Conservation (phyloP, 2,113 vertebrate genomes). For the Stegostoma tigrinum region DNA sequence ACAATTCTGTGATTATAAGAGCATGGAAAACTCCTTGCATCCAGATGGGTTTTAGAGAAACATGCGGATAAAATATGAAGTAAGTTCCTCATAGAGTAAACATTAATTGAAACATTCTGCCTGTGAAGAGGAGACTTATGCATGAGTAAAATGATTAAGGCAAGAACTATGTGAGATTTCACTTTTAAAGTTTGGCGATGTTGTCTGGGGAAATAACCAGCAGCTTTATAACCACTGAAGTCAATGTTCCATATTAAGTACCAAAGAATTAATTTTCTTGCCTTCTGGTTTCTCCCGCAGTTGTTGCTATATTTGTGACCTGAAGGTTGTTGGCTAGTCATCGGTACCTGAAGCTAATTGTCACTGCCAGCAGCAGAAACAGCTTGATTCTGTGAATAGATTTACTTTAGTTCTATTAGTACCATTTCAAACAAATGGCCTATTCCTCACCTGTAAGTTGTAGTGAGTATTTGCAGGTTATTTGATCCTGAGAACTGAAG, state of each 20-base stretch:
- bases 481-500: neutral
- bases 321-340: neutral
- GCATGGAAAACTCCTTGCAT: neutral
- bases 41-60: neutral
- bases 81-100: neutral
- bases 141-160: neutral
- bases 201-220: neutral
- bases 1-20: neutral
- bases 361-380: neutral
- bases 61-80: neutral
- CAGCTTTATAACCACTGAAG: neutral
- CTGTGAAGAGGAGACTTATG: neutral
- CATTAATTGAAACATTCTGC: slow-evolving; percentile 16
- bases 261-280: neutral
- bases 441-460: neutral
- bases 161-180: neutral
- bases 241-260: neutral
- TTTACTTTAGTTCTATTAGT: neutral
- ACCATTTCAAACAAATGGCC: neutral
- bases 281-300: neutral
- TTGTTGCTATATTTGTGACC: neutral
- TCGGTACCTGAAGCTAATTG: neutral
- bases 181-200: neutral
- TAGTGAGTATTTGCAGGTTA: neutral
- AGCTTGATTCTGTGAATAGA: neutral